Percentiles rank a stretch among this genome's conserved stretches.
Evolutionary conservation across 92 coral and sea anemone species (phyloP).

Genomic region (Palythoa grandis): DNA sequence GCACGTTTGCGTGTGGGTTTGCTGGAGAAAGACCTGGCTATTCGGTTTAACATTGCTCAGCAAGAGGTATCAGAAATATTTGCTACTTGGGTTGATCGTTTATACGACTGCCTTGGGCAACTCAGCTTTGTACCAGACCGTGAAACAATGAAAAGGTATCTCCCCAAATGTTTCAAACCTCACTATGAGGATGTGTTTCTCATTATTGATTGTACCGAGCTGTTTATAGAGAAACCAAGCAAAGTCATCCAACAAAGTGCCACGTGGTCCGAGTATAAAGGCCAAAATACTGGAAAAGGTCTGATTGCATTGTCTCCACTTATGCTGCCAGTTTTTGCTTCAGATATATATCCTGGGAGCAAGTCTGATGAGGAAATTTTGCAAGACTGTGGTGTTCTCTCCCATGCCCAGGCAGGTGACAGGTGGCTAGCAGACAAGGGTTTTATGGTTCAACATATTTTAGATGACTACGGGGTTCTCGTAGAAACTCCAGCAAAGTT

Average conservation of each 20-base stretch:
- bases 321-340: too few relatives aligned
- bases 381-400: too few relatives aligned
- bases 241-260: slow-evolving; percentile 58
- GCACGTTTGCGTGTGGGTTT: slow-evolving; percentile 51
- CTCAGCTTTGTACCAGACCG: slow-evolving; percentile 51
- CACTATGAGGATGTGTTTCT: slow-evolving; percentile 59
- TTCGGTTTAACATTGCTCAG: slow-evolving; percentile 43
- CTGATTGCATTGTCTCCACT: slow-evolving; percentile 51
- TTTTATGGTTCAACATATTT: slow-evolving; percentile 59
- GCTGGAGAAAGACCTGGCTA: slow-evolving; percentile 51
- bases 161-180: slow-evolving; percentile 60
- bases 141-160: slow-evolving; percentile 32
- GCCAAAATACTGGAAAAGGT: slow-evolving; percentile 62
- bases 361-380: too few relatives aligned
- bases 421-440: slow-evolving; percentile 67
- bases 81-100: slow-evolving; percentile 58
- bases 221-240: slow-evolving; percentile 46
- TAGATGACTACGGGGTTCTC: slow-evolving; percentile 55
- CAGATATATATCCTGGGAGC: too few relatives aligned
- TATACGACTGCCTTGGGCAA: slow-evolving; percentile 46
- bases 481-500: slow-evolving; percentile 53
- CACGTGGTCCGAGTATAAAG: slow-evolving; percentile 62
- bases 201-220: slow-evolving; percentile 59
- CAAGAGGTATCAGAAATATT: slow-evolving; percentile 53
- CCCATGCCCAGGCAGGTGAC: slow-evolving; percentile 58